These are phyloP conservation scores for Calyptommatus sinebrachiatus DNA, from an alignment of 2,113 vertebrate genomes.

Conservation along the genomic window DNA sequence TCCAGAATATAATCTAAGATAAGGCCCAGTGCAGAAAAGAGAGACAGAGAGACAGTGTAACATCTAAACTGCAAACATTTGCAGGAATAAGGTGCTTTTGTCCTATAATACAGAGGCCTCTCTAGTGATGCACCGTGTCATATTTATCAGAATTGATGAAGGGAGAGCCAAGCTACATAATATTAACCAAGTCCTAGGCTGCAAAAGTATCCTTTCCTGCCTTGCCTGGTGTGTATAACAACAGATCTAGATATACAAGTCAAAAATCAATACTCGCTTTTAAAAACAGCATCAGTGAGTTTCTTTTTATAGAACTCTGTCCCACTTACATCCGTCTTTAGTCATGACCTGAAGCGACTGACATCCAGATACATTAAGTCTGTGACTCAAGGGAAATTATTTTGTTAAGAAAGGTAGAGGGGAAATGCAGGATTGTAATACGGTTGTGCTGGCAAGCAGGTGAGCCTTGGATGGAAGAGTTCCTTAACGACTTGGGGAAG, in stretches of 20 bases:
- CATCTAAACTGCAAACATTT: neutral
- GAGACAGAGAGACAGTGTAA: too few species aligned
- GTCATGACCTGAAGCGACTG: constrained; percentile 41
- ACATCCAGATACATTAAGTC: constrained; percentile 58
- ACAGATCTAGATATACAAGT: constrained; percentile 43
- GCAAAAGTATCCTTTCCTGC: neutral
- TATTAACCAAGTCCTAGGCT: neutral
- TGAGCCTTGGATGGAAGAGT: constrained; percentile 50
- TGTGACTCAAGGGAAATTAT: neutral
- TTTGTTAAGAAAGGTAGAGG: constrained; percentile 49
- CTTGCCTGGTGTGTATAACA: neutral
- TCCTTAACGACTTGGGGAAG: neutral
- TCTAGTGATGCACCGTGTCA: neutral
- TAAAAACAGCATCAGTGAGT: constrained; percentile 22
- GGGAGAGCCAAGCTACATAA: neutral
- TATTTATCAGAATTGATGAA: accelerated
- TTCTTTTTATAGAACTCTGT: constrained; percentile 63
- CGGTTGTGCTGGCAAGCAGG: neutral
- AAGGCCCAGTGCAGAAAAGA: too few species aligned
- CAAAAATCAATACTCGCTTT: constrained; percentile 60
- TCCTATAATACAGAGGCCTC: neutral
- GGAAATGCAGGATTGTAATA: neutral
- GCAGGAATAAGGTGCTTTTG: neutral
- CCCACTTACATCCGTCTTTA: constrained; percentile 59
- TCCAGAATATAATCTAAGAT: too few species aligned